A percentile compares a stretch with the other conserved stretches of the same genome.
Evolutionary conservation across 2,888 invertebrate species (phyloP).

Genomic region (Synanthedon andrenaeformis): DNA sequence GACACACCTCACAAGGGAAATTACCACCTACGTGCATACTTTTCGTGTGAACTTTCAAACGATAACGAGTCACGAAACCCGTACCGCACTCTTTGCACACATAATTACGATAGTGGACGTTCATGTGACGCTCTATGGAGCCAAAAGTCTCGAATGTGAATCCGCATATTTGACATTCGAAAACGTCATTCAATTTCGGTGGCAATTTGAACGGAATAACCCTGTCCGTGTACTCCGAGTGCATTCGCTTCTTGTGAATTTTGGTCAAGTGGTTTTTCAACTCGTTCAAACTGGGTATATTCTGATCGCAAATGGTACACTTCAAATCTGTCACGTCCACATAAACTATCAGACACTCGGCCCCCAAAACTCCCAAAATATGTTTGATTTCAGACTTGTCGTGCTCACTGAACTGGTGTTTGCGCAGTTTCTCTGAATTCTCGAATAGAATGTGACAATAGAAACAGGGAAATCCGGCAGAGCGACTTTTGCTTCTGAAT

Average conservation of each 20-base stretch:
- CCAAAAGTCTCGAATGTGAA: slow-evolving; percentile 52
- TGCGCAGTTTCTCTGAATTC: background rate
- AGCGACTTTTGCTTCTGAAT: slow-evolving; percentile 3
- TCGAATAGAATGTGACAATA: slow-evolving; percentile 3
- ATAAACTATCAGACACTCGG: slow-evolving; percentile 3
- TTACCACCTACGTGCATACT: slow-evolving; percentile 34
- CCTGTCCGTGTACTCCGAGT: slow-evolving; percentile 2
- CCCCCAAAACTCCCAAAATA: slow-evolving; percentile 1
- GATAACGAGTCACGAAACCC: slow-evolving; percentile 45
- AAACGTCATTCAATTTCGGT: slow-evolving; percentile 11
- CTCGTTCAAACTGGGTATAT: background rate
- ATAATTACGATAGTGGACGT: slow-evolving; percentile 48
- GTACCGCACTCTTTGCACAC: slow-evolving; percentile 49
- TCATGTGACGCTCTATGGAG: slow-evolving; percentile 54
- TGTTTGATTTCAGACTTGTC: background rate
- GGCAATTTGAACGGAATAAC: slow-evolving; percentile 6
- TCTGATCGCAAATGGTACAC: slow-evolving; percentile 4
- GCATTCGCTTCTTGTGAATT: slow-evolving; percentile 3
- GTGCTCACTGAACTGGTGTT: slow-evolving; percentile 1
- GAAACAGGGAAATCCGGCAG: slow-evolving; percentile 2
- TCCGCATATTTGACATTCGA: slow-evolving; percentile 43
- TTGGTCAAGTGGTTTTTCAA: slow-evolving; percentile 4
- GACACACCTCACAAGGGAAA: slow-evolving; percentile 39
- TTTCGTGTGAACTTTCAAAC: slow-evolving; percentile 41
- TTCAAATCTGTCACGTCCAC: slow-evolving; percentile 5